phyloP scores from a whole-genome alignment of 2,888 invertebrate species.

The Mythimna ferrago region DNA sequence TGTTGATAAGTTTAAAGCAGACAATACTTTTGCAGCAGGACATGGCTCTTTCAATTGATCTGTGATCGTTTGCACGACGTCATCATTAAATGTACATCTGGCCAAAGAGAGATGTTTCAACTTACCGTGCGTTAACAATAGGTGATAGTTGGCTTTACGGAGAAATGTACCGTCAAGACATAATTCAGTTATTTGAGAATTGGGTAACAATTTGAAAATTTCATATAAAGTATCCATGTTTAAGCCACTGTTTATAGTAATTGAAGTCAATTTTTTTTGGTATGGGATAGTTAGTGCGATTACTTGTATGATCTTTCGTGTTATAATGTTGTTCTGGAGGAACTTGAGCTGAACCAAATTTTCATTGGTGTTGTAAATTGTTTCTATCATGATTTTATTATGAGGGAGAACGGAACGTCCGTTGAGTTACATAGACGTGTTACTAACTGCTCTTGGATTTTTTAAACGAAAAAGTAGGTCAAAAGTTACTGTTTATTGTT shows the following conservation, averaged over 20 bases:
- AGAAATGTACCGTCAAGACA: conserved; percentile 66
- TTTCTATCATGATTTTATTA: conserved; percentile 51
- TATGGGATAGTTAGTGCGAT: conserved; percentile 72
- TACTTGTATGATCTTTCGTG: conserved; percentile 70
- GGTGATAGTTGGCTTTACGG: conserved; percentile 71
- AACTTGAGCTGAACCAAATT: conserved; percentile 73
- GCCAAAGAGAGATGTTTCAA: conserved; percentile 75
- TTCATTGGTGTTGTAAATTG: conserved; percentile 67
- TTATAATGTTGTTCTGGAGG: conserved; percentile 68
- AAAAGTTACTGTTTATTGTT: too few relatives aligned
- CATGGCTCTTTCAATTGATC: conserved; percentile 63
- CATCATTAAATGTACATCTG: conserved; percentile 76
- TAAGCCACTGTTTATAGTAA: conserved; percentile 72
- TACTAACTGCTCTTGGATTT: too few relatives aligned
- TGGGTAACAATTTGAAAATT: conserved; percentile 69
- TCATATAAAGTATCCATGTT: conserved; percentile 69
- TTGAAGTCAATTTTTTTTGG: conserved; percentile 64
- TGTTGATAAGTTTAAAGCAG: conserved; percentile 74
- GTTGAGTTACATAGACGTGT: too few relatives aligned
- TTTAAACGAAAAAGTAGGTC: too few relatives aligned
- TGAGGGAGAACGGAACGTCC: too few relatives aligned
- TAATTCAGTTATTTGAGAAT: conserved; percentile 74
- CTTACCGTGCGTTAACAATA: conserved; percentile 66
- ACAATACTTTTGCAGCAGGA: conserved; percentile 72
- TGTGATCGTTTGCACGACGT: conserved; percentile 68